Evolutionary conservation across 2,797 vertebrate genomes (phyloP).

Genomic region (Coregonus sp.): DNA sequence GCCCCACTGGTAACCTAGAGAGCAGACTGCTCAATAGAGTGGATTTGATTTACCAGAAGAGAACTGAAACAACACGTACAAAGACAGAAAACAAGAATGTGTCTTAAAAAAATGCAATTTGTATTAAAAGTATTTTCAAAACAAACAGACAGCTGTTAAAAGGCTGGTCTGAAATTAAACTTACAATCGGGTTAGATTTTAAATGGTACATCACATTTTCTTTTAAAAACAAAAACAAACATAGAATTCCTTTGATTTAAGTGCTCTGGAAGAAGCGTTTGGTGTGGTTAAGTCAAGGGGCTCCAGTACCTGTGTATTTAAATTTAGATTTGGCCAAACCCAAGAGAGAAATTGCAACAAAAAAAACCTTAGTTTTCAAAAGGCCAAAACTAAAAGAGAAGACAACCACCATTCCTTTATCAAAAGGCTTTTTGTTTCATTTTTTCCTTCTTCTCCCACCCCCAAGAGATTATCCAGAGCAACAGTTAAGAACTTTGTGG

Average conservation of each 20-base stretch:
- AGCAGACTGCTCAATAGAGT: not conserved
- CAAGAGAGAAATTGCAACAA: conserved; percentile 72
- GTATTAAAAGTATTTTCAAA: conserved; percentile 95
- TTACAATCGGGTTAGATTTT: conserved; percentile 88
- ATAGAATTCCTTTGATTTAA: conserved; percentile 69
- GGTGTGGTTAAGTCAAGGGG: conserved; percentile 51
- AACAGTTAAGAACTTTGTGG: conserved; percentile 71
- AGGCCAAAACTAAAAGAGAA: conserved; percentile 70
- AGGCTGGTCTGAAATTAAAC: conserved; percentile 79
- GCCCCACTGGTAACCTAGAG: too few relatives aligned
- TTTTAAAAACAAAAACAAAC: conserved; percentile 63
- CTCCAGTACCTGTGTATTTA: conserved; percentile 81
- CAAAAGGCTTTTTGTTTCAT: conserved; percentile 77
- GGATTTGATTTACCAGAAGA: conserved; percentile 14
- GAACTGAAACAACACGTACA: conserved; percentile 12
- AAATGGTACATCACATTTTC: conserved; percentile 85
- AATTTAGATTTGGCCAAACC: conserved; percentile 67
- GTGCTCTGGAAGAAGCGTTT: conserved; percentile 74
- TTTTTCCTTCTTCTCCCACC: conserved; percentile 38
- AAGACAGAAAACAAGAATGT: conserved; percentile 69
- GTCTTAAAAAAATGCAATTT: conserved; percentile 86
- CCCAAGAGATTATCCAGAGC: conserved; percentile 74
- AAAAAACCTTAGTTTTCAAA: conserved; percentile 49
- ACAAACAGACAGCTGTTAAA: conserved; percentile 84
- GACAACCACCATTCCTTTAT: conserved; percentile 75